These are phyloP conservation scores for Caenorhabditis sp. DNA, from an alignment of 2,888 invertebrate genomes.

Conservation along the genomic window DNA sequence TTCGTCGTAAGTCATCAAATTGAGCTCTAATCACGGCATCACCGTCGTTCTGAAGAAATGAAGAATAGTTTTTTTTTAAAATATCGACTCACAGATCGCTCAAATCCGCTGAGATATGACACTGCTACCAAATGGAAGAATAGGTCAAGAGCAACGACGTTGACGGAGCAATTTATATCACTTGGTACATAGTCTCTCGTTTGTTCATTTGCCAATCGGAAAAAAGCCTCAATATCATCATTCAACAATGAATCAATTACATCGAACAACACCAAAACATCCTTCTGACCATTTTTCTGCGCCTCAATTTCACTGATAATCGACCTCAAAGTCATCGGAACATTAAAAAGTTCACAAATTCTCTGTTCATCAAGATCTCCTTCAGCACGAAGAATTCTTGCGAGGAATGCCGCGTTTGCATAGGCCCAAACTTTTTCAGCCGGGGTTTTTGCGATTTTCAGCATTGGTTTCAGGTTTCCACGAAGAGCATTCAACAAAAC, in stretches of 20 bases:
- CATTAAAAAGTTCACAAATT: constrained; percentile 20
- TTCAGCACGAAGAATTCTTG: constrained; percentile 31
- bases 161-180: constrained; percentile 20
- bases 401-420: constrained; percentile 37
- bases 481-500: constrained; percentile 21
- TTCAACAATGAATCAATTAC: constrained; percentile 27
- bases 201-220: constrained; percentile 19
- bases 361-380: constrained; percentile 11
- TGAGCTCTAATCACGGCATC: constrained; percentile 19
- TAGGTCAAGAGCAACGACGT: constrained; percentile 29
- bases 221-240: constrained; percentile 37
- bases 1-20: constrained; percentile 29
- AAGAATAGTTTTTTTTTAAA: not conserved
- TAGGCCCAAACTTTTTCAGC: constrained; percentile 40
- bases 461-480: constrained; percentile 23
- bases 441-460: constrained; percentile 18
- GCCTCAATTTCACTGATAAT: constrained; percentile 22
- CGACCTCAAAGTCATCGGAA: constrained; percentile 27
- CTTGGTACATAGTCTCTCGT: constrained; percentile 20
- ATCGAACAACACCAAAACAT: constrained; percentile 21
- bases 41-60: constrained; percentile 18
- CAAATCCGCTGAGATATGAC: constrained; percentile 23
- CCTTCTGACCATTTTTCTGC: constrained; percentile 8
- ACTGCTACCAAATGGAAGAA: constrained; percentile 35
- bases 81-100: constrained; percentile 6